Evolutionary conservation across 2,888 invertebrate species (phyloP), one percentile per base, ranked within the genome.

Genomic region (Platypus cylindrus): DNA sequence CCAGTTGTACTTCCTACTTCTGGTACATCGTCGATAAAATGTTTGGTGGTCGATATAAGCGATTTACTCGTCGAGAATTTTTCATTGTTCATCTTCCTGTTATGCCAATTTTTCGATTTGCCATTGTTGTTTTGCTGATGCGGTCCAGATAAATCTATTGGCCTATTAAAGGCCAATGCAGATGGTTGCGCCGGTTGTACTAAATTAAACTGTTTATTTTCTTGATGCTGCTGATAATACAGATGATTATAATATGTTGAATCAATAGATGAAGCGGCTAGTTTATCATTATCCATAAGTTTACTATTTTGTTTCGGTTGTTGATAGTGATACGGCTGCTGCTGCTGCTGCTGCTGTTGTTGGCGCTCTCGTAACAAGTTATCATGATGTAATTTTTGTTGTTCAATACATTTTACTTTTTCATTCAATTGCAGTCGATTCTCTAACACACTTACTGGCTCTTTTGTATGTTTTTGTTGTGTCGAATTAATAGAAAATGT

Each of bases 1-100:
- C 68, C 68, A 31, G 73, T 74, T 25, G 75, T 75, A 56, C 74
- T 75, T 46, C 75, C 75, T 25, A 75, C 73, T 55, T 75, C 75
- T 2, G 73, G 65, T 49, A 63, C 52, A 31, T 74, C 75, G 23
- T 75, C 75, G 34, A 59, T 50, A 5, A 23, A n/a, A 41, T 45
- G 45, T 41, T 53, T 53, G 41, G 52, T 40, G 18, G 39, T n/a
- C n/a, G n/a, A n/a, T n/a, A n/a, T n/a, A n/a, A n/a, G n/a, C n/a
- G n/a, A n/a, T n/a, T n/a, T n/a, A n/a, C n/a, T n/a, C n/a, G n/a
- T n/a, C n/a, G n/a, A n/a, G n/a, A n/a, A n/a, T n/a, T n/a, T n/a
- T n/a, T n/a, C n/a, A n/a, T n/a, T n/a, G n/a, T n/a, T n/a, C n/a
- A n/a, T n/a, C n/a, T n/a, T n/a, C n/a, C n/a, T n/a, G n/a, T n/a